Evolutionary conservation across 2,888 invertebrate genomes (phyloP), one percentile per base, ranked within the genome.

Genomic region (Drosophila anomelani): DNA sequence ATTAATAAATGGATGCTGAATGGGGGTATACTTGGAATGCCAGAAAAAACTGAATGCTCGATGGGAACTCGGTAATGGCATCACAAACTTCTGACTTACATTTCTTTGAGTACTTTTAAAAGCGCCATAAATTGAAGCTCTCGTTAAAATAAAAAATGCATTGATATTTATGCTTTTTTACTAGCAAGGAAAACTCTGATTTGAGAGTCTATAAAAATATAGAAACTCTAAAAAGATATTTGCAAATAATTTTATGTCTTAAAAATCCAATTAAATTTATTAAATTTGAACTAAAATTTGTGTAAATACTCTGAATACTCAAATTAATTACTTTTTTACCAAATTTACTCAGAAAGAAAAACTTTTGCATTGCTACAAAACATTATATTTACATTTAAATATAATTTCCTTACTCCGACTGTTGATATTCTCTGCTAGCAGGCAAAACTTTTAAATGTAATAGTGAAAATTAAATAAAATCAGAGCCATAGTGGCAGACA

Each of bases 1-100:
- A 81, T 88, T 88, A 85, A 88, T 85, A 81, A 85, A 85, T 76
- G 77, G 71, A 54, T 72, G 59, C 70, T 60, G 80, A 67, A 67
- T 67, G 51, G 34, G 34, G 32, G 34, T 38, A 26, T 56, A 34
- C 56, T 60, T 41, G 10, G 23, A 34, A 3, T 23, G 56, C 78
- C 55, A 64, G 75, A 58, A 67, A 77, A 78, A 69, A 69, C 67
- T 26, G 26, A 64, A 44, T 62, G 38, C 59, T 38, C 53, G 26
- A 29, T n/a, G 41, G 44, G 17, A 51, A 54, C 70, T 64, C 59
- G 60, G 69, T 61, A 78, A 80, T 75, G 71, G 67, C 71, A 66
- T 59, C 56, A 49, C 54, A 59, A 71, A 67, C 60, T 60, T 72
- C 47, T 29, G 72, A 51, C 57, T 72, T 74, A 59, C 57, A n/a